phyloP scores from a whole-genome alignment of 2,888 invertebrate genomes.

The Drosophila lacicola region DNA sequence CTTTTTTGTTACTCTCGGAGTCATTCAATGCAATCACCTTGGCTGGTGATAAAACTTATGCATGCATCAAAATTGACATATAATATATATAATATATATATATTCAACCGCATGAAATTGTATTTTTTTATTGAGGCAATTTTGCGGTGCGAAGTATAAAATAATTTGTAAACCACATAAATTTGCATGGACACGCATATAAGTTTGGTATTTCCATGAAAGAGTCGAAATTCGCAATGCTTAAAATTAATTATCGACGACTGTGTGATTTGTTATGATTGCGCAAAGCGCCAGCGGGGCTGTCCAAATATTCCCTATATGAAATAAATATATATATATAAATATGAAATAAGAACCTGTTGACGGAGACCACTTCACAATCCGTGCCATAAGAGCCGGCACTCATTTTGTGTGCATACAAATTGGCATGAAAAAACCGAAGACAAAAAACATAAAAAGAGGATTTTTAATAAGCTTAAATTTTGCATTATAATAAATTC shows the following conservation, averaged over 20 bases:
- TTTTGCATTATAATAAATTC: conserved; percentile 26
- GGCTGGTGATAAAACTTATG: conserved; percentile 79
- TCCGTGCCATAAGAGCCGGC: conserved; percentile 8
- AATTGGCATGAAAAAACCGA: conserved; percentile 52
- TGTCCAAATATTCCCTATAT: conserved; percentile 38
- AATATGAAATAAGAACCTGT: conserved; percentile 50
- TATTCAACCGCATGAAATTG: conserved; percentile 15
- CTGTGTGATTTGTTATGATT: conserved; percentile 61
- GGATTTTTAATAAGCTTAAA: conserved; percentile 37
- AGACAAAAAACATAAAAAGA: conserved; percentile 5
- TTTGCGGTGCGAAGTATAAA: conserved; percentile 33
- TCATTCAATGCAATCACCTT: conserved; percentile 62
- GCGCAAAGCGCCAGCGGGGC: conserved; percentile 45
- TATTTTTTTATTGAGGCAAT: conserved; percentile 43
- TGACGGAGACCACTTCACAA: conserved; percentile 33
- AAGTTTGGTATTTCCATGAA: conserved; percentile 64
- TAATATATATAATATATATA: neutral
- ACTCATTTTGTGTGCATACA: conserved; percentile 50
- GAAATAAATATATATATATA: conserved; percentile 8
- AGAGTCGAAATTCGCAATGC: conserved; percentile 65
- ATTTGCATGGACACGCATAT: conserved; percentile 49
- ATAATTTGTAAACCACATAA: conserved; percentile 53
- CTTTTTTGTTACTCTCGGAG: neutral
- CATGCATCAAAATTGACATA: conserved; percentile 53
- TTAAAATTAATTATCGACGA: conserved; percentile 67